These are phyloP conservation scores for Cephus pulcher DNA, from an alignment of 2,888 invertebrate genomes.

Conservation along the genomic window DNA sequence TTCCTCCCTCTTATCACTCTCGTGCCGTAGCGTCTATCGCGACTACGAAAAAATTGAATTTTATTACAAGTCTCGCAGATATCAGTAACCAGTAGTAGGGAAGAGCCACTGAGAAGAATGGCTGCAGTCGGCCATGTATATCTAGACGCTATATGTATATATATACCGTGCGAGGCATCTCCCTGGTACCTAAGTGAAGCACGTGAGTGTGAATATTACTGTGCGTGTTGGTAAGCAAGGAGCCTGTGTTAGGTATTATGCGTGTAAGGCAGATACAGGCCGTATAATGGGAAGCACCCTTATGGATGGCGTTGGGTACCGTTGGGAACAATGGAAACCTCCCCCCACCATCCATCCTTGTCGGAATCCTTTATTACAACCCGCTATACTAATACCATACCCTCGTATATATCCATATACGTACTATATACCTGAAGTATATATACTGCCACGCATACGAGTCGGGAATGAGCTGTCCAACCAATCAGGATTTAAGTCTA, in stretches of 20 bases:
- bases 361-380: constrained; percentile 63
- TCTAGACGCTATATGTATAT: constrained; percentile 21
- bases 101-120: constrained; percentile 43
- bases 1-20: background rate
- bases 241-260: constrained; percentile 18
- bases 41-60: background rate
- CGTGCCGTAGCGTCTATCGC: background rate
- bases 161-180: constrained; percentile 39
- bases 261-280: constrained; percentile 45
- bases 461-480: constrained; percentile 52
- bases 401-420: constrained; percentile 32
- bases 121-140: constrained; percentile 38
- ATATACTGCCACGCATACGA: constrained; percentile 28
- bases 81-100: background rate
- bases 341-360: constrained; percentile 57
- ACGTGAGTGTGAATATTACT: background rate
- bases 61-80: background rate
- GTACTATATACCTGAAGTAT: constrained; percentile 9
- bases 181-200: background rate
- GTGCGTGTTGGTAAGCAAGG: background rate
- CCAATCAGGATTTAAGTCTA: constrained; percentile 63
- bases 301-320: constrained; percentile 60
- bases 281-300: constrained; percentile 62
- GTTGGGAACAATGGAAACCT: constrained; percentile 59
- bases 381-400: constrained; percentile 37